phyloP scores from a whole-genome alignment of 2,888 invertebrate species.

The Ormyrus pomaceus region DNA sequence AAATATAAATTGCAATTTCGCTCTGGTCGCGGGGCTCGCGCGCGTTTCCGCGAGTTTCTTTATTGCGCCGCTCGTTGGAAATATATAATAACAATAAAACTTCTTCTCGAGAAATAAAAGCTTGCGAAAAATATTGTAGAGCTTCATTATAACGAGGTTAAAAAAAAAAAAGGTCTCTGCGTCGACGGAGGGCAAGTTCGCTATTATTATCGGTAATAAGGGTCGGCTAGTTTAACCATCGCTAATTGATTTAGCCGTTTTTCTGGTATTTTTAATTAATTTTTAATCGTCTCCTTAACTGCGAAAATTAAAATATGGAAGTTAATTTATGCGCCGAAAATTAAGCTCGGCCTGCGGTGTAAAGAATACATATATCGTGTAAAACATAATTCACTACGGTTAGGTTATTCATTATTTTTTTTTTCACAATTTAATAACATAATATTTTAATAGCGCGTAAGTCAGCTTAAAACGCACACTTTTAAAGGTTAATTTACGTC shows the following conservation, averaged over 20 bases:
- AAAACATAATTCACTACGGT: too few relatives aligned
- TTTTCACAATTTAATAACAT: too few relatives aligned
- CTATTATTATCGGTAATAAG: conserved; percentile 21
- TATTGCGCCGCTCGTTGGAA: conserved; percentile 13
- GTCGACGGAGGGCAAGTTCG: neutral
- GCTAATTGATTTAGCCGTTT: neutral
- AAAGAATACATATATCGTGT: too few relatives aligned
- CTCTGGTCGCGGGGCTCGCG: neutral
- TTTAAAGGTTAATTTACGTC: too few relatives aligned
- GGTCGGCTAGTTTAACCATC: neutral
- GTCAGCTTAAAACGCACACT: too few relatives aligned
- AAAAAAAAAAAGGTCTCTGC: neutral
- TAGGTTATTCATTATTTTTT: too few relatives aligned
- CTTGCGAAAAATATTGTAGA: conserved; percentile 7
- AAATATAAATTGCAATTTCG: conserved; percentile 34
- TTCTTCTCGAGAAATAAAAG: conserved; percentile 31
- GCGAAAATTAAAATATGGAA: too few relatives aligned
- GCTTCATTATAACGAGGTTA: conserved; percentile 7
- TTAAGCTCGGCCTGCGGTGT: too few relatives aligned
- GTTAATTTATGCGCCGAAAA: too few relatives aligned
- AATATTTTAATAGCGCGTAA: too few relatives aligned
- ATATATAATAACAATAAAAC: conserved; percentile 20
- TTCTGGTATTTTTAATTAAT: neutral
- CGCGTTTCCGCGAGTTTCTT: conserved; percentile 2
- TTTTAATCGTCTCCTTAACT: neutral